A percentile compares a stretch with the other conserved stretches of the same genome.
phyloP scores from a whole-genome alignment of 2,797 vertebrate genomes.

The Tokudaia tokunoshimensis region DNA sequence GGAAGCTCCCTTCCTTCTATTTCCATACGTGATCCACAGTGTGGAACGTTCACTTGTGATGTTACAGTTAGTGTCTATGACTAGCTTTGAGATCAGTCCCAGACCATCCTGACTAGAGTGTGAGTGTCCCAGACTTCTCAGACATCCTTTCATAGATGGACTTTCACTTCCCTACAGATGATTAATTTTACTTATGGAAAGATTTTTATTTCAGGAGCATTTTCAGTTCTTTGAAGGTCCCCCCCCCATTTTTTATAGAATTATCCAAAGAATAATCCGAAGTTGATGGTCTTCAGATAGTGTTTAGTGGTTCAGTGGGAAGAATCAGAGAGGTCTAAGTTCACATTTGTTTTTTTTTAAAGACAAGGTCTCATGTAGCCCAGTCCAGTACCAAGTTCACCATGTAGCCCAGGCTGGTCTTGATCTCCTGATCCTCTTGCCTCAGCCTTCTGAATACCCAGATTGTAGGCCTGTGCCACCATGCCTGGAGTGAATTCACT shows the following conservation, averaged over 20 bases:
- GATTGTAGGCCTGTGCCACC: not conserved
- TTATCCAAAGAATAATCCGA: constrained; percentile 39
- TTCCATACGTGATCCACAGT: not conserved
- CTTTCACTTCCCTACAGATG: constrained; percentile 18
- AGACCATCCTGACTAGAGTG: not conserved
- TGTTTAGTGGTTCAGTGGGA: not conserved
- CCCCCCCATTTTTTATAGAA: not conserved
- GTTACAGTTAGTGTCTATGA: not conserved
- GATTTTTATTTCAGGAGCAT: constrained; percentile 44
- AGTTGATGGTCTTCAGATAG: not conserved
- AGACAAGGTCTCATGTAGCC: not conserved
- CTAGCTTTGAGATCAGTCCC: not conserved
- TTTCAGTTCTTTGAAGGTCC: not conserved
- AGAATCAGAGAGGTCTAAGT: not conserved
- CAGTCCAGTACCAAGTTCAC: not conserved
- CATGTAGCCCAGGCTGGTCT: not conserved
- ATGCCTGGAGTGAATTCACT: not conserved
- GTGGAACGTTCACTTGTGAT: not conserved
- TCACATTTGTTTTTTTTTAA: not conserved
- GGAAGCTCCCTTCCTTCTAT: not conserved
- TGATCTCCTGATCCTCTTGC: not conserved
- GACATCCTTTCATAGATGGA: constrained; percentile 14
- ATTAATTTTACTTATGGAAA: constrained; percentile 49
- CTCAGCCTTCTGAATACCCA: not conserved
- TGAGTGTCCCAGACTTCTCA: not conserved